Percentiles rank a stretch among this genome's conserved stretches.
Evolutionary conservation across 2,113 vertebrate species (phyloP).

Genomic region (Oreochromis niloticus): DNA sequence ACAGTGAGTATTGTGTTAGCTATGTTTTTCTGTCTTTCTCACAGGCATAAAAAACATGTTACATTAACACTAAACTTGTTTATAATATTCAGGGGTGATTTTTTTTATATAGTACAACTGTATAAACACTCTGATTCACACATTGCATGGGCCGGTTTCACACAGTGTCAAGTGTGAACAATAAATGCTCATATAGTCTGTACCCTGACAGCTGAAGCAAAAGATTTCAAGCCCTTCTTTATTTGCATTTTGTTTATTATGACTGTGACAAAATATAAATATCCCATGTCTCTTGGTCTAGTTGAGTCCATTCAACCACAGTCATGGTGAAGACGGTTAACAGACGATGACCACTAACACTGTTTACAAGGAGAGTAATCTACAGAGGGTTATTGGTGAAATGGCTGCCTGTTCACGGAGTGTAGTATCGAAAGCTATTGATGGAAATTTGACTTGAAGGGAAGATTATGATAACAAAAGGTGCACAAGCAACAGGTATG

Average conservation of each 20-base stretch:
- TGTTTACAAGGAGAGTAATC: background rate
- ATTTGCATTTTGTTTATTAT: background rate
- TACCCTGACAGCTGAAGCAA: background rate
- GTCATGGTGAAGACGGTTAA: background rate
- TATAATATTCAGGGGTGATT: background rate
- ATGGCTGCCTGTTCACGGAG: background rate
- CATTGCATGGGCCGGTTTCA: background rate
- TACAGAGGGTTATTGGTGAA: background rate
- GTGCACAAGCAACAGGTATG: background rate
- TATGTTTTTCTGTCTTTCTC: constrained; percentile 10
- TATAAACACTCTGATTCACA: background rate
- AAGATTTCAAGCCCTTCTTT: background rate
- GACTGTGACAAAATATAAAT: background rate
- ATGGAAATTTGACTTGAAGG: background rate
- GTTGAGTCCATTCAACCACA: background rate
- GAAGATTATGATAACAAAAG: background rate
- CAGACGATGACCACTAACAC: background rate
- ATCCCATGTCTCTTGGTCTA: background rate
- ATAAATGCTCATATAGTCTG: background rate
- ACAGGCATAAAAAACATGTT: background rate
- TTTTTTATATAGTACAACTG: background rate
- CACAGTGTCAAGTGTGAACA: background rate
- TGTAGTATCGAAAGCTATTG: background rate
- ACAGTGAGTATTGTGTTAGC: background rate
- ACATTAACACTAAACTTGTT: background rate